Conservation (phyloP, 2,797 vertebrate genomes). For the Vultur gryphus region DNA sequence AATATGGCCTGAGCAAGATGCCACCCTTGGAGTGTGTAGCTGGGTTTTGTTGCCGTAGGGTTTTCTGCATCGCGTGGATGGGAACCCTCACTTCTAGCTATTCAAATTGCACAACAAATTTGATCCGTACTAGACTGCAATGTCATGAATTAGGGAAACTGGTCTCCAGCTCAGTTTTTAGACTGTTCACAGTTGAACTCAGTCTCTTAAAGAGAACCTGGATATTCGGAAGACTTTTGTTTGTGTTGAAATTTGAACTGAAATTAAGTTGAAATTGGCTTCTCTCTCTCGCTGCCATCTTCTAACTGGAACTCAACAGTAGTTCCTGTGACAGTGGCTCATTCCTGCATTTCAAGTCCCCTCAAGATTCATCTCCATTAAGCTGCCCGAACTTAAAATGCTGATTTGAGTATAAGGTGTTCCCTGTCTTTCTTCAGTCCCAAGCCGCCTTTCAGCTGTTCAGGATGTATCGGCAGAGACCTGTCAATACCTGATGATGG, state of each 20-base stretch:
- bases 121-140: background rate
- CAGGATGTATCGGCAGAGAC: background rate
- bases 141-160: background rate
- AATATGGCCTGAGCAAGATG: accelerated
- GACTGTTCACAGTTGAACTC: background rate
- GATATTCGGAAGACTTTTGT: background rate
- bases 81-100: background rate
- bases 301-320: background rate
- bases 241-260: background rate
- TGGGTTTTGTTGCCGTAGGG: background rate
- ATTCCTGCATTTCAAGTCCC: background rate
- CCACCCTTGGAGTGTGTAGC: accelerated
- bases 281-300: background rate
- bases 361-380: background rate
- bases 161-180: background rate
- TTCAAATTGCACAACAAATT: background rate
- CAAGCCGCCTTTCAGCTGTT: background rate
- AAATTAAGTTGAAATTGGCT: background rate
- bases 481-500: background rate
- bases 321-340: background rate
- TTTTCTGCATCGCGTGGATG: background rate
- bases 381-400: background rate
- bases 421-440: background rate
- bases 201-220: background rate
- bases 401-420: background rate